Conservation (phyloP, 2,113 vertebrate genomes). For the Dunckerocampus dactyliophorus region DNA sequence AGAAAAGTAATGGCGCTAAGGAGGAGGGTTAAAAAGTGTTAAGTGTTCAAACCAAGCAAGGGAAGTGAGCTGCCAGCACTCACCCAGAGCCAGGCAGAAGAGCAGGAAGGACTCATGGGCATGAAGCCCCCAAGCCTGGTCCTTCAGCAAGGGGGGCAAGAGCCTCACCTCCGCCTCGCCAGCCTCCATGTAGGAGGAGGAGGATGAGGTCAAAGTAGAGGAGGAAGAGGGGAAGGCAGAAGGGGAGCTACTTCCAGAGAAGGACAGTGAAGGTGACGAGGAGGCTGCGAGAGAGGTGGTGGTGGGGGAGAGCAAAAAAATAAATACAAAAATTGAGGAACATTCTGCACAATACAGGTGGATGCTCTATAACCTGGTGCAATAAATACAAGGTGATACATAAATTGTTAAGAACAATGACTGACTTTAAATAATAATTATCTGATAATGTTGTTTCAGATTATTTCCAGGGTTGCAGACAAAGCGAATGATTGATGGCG, state of each 20-base stretch:
- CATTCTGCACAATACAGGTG: constrained; percentile 20
- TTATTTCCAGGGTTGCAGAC: constrained; percentile 44
- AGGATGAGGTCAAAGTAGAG: constrained; percentile 69
- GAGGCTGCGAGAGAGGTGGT: constrained; percentile 67
- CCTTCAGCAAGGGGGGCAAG: constrained; percentile 89
- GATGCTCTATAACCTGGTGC: not conserved
- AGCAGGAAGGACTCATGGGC: constrained; percentile 82
- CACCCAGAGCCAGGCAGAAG: constrained; percentile 95
- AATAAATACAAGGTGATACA: not conserved
- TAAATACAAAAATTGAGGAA: constrained; percentile 71
- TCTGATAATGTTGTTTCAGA: constrained; percentile 24
- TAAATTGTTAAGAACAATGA: not conserved
- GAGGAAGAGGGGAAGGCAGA: constrained; percentile 73
- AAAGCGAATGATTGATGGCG: constrained; percentile 8
- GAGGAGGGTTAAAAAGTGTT: not conserved
- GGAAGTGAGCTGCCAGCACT: constrained; percentile 68
- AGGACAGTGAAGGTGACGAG: constrained; percentile 78
- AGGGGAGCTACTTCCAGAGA: constrained; percentile 73
- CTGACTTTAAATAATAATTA: constrained; percentile 13
- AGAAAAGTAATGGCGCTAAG: not conserved
- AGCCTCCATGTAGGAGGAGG: constrained; percentile 61
- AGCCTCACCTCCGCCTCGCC: constrained; percentile 74
- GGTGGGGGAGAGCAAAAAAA: not conserved
- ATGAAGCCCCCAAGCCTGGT: constrained; percentile 86
- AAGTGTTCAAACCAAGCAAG: constrained; percentile 4